Evolutionary conservation across 2,797 vertebrate species (phyloP).

Genomic region (Xerus rutilus): DNA sequence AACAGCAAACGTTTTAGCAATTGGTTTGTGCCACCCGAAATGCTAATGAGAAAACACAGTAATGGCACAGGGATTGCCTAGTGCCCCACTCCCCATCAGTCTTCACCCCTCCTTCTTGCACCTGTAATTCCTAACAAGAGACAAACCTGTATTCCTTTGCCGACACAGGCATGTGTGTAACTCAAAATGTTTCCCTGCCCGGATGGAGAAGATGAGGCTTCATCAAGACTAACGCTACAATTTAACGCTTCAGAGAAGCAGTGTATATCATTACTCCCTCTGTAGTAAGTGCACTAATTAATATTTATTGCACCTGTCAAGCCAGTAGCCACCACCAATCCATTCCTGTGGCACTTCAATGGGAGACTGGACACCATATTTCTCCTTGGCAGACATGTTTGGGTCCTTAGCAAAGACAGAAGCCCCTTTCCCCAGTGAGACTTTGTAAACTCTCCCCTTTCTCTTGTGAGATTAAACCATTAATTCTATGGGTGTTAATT

Average conservation of each 20-base stretch:
- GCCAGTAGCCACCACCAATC: slow-evolving; percentile 90
- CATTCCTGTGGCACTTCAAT: slow-evolving; percentile 91
- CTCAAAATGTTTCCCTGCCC: slow-evolving; percentile 88
- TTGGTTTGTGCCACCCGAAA: slow-evolving; percentile 75
- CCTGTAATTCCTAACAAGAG: slow-evolving; percentile 83
- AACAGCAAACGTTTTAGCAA: slow-evolving; percentile 73
- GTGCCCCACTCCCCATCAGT: slow-evolving; percentile 52
- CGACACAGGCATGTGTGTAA: slow-evolving; percentile 83
- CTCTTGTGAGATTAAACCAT: slow-evolving; percentile 89
- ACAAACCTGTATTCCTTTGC: slow-evolving; percentile 86
- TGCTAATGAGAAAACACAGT: slow-evolving; percentile 44
- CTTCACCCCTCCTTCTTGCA: slow-evolving; percentile 68
- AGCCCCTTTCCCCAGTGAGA: slow-evolving; percentile 85
- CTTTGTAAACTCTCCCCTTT: slow-evolving; percentile 85
- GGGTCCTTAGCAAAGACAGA: slow-evolving; percentile 92
- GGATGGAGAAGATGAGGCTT: slow-evolving; percentile 90
- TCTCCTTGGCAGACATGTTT: slow-evolving; percentile 91
- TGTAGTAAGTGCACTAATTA: slow-evolving; percentile 91
- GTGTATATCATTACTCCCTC: slow-evolving; percentile 91
- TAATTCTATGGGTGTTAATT: slow-evolving; percentile 89
- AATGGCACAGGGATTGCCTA: slow-evolving; percentile 31
- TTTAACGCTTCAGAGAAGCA: slow-evolving; percentile 92
- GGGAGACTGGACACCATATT: slow-evolving; percentile 90
- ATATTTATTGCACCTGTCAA: slow-evolving; percentile 94
- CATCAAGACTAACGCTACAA: slow-evolving; percentile 92